Evolutionary conservation across 2,113 vertebrate genomes (phyloP), one percentile per base, ranked within the genome.

Genomic region (Lota lota): DNA sequence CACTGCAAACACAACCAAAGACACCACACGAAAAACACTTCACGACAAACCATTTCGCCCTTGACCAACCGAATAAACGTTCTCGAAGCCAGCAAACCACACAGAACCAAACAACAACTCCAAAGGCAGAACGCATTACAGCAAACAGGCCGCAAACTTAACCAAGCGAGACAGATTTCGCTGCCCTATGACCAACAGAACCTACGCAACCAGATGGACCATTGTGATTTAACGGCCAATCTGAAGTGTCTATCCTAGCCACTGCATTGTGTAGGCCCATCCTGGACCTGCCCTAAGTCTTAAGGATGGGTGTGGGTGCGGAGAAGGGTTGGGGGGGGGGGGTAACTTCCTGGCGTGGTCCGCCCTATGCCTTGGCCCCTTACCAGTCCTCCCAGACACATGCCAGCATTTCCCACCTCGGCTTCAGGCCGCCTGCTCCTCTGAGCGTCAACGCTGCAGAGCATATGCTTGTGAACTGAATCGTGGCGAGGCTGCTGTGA

Each of bases 371-470:
- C 63, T 11, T 58, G 78, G 69, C 76, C 74, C 54, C 69, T 79
- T 50, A 67, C 47, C 67, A 61, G 20, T 68, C 69, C 24, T 60
- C 50, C n/a, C 0, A 40, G 58, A 7, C 61, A 75, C 63, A 40
- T 70, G 82, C 77, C 81, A 79, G n/a, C 36, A 28, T 74, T 81
- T 84, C 69, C 53, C 61, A 78, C 70, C 74, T 57, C 50, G 61
- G 62, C 24, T 73, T 78, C 75, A 74, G 79, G 68, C 74, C 68
- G 69, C 57, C 76, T 82, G 72, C 81, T 88, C 73, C 73, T 67
- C 53, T 81, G 74, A 47, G 36, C 77, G 58, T 75, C 67, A 81
- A 67, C 61, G 40, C 65, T 58, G 54, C 36, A 71, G 21, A 73
- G 72, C 54, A 66, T 57, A 76, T 74, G 53, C 61, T 19, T 12